Percentiles rank a stretch among this genome's conserved stretches.
phyloP scores from a whole-genome alignment of 2,888 invertebrate species.

The Thecophora atra region DNA sequence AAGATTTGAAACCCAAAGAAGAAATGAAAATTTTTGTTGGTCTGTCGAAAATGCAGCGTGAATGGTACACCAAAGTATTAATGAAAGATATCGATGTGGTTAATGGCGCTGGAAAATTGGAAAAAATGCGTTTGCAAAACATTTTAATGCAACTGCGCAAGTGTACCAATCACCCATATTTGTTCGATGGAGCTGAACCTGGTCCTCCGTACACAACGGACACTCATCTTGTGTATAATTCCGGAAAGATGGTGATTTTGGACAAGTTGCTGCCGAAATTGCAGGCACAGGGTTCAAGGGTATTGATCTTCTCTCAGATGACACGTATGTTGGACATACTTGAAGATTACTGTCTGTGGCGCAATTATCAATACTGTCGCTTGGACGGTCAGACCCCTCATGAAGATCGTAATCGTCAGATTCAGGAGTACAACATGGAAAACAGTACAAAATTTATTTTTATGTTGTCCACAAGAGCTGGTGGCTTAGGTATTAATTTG shows the following conservation, averaged over 20 bases:
- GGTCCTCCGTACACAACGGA: slow-evolving; percentile 98
- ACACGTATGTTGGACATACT: slow-evolving; percentile 95
- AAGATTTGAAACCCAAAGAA: slow-evolving; percentile 94
- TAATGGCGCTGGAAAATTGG: slow-evolving; percentile 96
- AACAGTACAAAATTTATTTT: slow-evolving; percentile 94
- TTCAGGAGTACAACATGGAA: slow-evolving; percentile 93
- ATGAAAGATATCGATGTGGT: slow-evolving; percentile 99
- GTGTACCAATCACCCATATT: slow-evolving; percentile 98
- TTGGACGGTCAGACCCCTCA: slow-evolving; percentile 97
- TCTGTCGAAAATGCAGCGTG: slow-evolving; percentile 97
- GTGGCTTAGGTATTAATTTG: slow-evolving; percentile 96
- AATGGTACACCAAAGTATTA: slow-evolving; percentile 98
- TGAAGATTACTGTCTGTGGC: slow-evolving; percentile 96
- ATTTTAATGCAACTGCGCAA: slow-evolving; percentile 99
- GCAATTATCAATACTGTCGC: slow-evolving; percentile 84
- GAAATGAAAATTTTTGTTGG: slow-evolving; percentile 97
- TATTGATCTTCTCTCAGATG: slow-evolving; percentile 97
- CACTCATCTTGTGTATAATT: slow-evolving; percentile 92
- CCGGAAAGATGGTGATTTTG: slow-evolving; percentile 95
- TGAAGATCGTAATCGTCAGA: slow-evolving; percentile 93
- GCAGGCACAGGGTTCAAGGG: slow-evolving; percentile 89
- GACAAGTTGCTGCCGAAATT: slow-evolving; percentile 94
- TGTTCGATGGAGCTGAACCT: slow-evolving; percentile 99
- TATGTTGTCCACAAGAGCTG: slow-evolving; percentile 98
- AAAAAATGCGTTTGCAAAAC: slow-evolving; percentile 97